Percentiles rank a stretch among this genome's conserved stretches.
Evolutionary conservation across 2,888 invertebrate species (phyloP).

Genomic region (Tachina grossa): DNA sequence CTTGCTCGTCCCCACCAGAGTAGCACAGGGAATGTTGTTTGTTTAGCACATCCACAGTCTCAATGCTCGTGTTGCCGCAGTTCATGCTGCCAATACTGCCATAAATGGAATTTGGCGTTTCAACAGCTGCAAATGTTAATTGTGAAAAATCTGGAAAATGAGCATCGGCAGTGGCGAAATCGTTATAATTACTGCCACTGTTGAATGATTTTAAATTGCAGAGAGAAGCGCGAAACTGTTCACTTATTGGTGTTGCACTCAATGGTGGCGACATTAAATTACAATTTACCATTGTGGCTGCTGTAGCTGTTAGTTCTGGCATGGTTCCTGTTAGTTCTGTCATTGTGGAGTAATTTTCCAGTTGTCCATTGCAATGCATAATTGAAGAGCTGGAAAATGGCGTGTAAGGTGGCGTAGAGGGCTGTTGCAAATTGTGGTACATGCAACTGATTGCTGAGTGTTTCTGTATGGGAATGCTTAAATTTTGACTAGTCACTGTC

Average conservation of each 20-base stretch:
- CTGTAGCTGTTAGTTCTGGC: slow-evolving; percentile 47
- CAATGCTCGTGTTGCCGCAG: not conserved
- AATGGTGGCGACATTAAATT: slow-evolving; percentile 78
- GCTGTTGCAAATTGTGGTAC: slow-evolving; percentile 60
- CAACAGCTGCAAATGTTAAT: slow-evolving; percentile 76
- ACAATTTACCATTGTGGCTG: slow-evolving; percentile 58
- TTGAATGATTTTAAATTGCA: slow-evolving; percentile 74
- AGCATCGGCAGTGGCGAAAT: slow-evolving; percentile 75
- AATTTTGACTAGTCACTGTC: slow-evolving; percentile 68
- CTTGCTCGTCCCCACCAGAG: slow-evolving; percentile 63
- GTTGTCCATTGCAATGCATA: slow-evolving; percentile 40
- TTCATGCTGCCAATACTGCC: slow-evolving; percentile 69
- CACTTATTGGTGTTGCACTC: slow-evolving; percentile 74
- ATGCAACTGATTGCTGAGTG: slow-evolving; percentile 54
- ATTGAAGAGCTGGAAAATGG: slow-evolving; percentile 41
- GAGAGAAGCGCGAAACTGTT: slow-evolving; percentile 75
- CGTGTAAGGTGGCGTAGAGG: slow-evolving; percentile 68
- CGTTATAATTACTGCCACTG: slow-evolving; percentile 71
- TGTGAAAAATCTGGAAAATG: slow-evolving; percentile 79
- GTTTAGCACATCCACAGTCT: slow-evolving; percentile 35
- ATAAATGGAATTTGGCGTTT: slow-evolving; percentile 82
- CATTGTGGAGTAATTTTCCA: slow-evolving; percentile 27
- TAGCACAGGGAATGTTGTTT: slow-evolving; percentile 64
- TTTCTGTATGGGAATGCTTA: slow-evolving; percentile 74
- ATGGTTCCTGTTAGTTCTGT: slow-evolving; percentile 62